A percentile compares a stretch with the other conserved stretches of the same genome.
These are phyloP conservation scores for Percina caprodes DNA, from an alignment of 2,113 vertebrate genomes.

Conservation along the genomic window DNA sequence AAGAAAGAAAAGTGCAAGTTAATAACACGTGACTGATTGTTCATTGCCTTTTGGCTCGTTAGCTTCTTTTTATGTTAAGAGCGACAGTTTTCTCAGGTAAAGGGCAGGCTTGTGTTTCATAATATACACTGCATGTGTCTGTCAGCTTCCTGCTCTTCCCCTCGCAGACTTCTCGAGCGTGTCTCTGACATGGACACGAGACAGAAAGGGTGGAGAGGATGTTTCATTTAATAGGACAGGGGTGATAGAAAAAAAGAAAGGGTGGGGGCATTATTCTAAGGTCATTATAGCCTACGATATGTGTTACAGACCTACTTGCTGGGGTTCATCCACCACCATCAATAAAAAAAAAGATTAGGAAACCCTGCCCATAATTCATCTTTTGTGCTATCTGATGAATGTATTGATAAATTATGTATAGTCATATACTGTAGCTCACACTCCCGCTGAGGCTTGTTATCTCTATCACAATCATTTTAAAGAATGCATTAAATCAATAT, in stretches of 20 bases:
- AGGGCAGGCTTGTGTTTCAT: neutral
- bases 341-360: neutral
- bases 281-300: neutral
- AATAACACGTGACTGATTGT: slow-evolving; percentile 2
- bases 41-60: neutral
- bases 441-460: slow-evolving; percentile 41
- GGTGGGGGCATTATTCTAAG: neutral
- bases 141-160: neutral
- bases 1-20: neutral
- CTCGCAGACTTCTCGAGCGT: slow-evolving; percentile 13
- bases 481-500: slow-evolving; percentile 49
- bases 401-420: neutral
- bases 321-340: neutral
- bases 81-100: neutral
- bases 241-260: neutral
- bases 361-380: neutral
- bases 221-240: slow-evolving; percentile 10
- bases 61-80: neutral
- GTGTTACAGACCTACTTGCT: neutral
- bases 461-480: slow-evolving; percentile 28
- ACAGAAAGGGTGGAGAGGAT: slow-evolving; percentile 7
- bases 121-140: neutral
- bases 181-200: slow-evolving; percentile 24
- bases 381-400: slow-evolving; percentile 33
- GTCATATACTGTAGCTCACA: neutral